A percentile compares a stretch with the other conserved stretches of the same genome.
Evolutionary conservation across 1,140 invertebrate genomes (phyloP).

Genomic region (Drosophila orena): DNA sequence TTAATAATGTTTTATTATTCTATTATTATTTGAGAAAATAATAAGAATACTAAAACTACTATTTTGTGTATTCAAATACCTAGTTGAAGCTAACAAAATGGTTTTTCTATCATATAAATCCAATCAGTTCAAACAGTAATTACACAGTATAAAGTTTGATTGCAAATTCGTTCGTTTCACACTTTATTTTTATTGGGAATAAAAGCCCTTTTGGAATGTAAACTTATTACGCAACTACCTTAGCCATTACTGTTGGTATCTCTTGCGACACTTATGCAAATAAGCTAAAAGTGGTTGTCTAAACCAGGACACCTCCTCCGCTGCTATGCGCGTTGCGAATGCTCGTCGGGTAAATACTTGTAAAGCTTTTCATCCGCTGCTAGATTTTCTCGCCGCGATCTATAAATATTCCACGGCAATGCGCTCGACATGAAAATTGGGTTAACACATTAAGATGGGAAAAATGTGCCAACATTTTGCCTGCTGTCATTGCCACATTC

Average conservation of each 20-base stretch:
- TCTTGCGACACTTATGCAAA: slow-evolving; percentile 63
- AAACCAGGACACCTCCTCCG: slow-evolving; percentile 15
- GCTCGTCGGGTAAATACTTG: slow-evolving; percentile 23
- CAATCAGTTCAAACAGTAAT: no score
- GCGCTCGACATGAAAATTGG: slow-evolving; percentile 73
- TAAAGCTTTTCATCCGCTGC: slow-evolving; percentile 1
- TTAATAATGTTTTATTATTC: no score
- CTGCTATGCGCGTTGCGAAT: neutral
- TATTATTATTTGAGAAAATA: no score
- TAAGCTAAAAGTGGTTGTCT: slow-evolving; percentile 43
- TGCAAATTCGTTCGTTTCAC: neutral
- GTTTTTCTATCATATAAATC: no score
- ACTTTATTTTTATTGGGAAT: neutral
- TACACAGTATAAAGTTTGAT: no score
- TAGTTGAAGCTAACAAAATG: no score
- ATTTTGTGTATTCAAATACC: no score
- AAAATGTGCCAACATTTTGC: slow-evolving; percentile 44
- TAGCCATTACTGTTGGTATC: slow-evolving; percentile 4
- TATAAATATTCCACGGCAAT: slow-evolving; percentile 23
- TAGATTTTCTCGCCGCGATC: slow-evolving; percentile 4
- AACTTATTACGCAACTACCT: slow-evolving; percentile 14
- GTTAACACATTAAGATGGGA: slow-evolving; percentile 74
- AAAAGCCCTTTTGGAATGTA: neutral
- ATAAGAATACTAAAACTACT: no score
- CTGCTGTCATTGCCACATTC: slow-evolving; percentile 47